Percentiles rank a stretch among this genome's conserved stretches.
Evolutionary conservation across 2,797 vertebrate species (phyloP).

Genomic region (Brachyalestes nurse): DNA sequence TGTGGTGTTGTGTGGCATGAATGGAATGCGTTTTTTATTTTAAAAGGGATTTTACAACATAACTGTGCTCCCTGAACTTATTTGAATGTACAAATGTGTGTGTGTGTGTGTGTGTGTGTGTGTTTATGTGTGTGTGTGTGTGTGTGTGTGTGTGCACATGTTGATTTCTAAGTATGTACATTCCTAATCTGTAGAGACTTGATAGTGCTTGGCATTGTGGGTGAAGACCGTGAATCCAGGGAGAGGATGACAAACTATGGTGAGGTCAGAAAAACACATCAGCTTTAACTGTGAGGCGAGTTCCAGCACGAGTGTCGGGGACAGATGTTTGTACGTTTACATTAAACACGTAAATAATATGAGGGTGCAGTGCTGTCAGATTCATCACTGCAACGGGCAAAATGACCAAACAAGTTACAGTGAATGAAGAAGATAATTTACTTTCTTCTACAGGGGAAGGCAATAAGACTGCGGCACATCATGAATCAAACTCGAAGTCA

Average conservation of each 20-base stretch:
- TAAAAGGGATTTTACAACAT: background rate
- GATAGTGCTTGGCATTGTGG: slow-evolving; percentile 24
- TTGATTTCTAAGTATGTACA: background rate
- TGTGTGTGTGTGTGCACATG: background rate
- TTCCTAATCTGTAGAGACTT: slow-evolving; percentile 49
- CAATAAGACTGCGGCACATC: background rate
- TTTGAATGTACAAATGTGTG: background rate
- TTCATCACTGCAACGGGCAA: background rate
- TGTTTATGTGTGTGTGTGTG: slow-evolving; percentile 13
- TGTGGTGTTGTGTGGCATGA: background rate
- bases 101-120: slow-evolving; percentile 6
- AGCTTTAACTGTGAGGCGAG: slow-evolving; percentile 23
- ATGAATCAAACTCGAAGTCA: too few relatives aligned
- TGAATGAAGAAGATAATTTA: background rate
- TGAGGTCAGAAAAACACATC: background rate
- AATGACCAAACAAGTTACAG: background rate
- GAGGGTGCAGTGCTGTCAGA: background rate
- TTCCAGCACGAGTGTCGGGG: slow-evolving; percentile 17
- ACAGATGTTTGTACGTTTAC: background rate
- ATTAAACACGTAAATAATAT: background rate
- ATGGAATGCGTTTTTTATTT: background rate
- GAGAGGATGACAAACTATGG: slow-evolving; percentile 18
- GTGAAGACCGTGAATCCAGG: slow-evolving; percentile 6
- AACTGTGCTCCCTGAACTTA: background rate
- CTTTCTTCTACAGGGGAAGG: background rate